A percentile compares a stretch with the other conserved stretches of the same genome.
Evolutionary conservation across 2,797 vertebrate species (phyloP).

Genomic region (Chiloscyllium punctatum): DNA sequence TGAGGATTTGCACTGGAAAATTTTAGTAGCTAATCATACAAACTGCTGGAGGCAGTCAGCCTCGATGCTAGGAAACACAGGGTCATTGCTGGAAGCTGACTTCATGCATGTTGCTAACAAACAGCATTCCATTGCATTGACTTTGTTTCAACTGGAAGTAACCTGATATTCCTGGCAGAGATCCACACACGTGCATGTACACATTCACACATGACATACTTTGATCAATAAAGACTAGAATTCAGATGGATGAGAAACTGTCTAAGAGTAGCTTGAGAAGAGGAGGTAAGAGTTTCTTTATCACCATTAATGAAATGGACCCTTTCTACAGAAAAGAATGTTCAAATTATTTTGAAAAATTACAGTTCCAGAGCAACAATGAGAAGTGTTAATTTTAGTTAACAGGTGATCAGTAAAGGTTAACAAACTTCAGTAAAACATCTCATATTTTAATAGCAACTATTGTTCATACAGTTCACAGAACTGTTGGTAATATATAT

Average conservation of each 20-base stretch:
- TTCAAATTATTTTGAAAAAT: neutral
- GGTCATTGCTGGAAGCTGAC: neutral
- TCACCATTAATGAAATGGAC: neutral
- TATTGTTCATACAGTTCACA: neutral
- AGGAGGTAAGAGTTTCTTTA: neutral
- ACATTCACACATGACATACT: neutral
- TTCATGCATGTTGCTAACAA: neutral
- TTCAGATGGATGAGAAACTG: neutral
- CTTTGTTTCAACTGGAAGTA: neutral
- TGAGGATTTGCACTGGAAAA: neutral
- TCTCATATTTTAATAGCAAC: neutral
- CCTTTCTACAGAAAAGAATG: neutral
- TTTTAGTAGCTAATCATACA: neutral
- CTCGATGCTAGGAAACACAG: neutral
- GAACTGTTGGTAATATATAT: neutral
- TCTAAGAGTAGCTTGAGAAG: neutral
- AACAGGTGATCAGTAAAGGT: neutral
- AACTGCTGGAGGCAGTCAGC: neutral
- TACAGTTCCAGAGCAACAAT: neutral
- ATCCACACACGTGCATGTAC: neutral
- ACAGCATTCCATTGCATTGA: neutral
- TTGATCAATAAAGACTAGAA: neutral
- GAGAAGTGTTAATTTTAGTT: neutral
- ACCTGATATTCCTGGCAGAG: neutral
- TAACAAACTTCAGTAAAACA: neutral